Evolutionary conservation across 2,113 vertebrate genomes (phyloP).

Genomic region (Eleginops maclovinus): DNA sequence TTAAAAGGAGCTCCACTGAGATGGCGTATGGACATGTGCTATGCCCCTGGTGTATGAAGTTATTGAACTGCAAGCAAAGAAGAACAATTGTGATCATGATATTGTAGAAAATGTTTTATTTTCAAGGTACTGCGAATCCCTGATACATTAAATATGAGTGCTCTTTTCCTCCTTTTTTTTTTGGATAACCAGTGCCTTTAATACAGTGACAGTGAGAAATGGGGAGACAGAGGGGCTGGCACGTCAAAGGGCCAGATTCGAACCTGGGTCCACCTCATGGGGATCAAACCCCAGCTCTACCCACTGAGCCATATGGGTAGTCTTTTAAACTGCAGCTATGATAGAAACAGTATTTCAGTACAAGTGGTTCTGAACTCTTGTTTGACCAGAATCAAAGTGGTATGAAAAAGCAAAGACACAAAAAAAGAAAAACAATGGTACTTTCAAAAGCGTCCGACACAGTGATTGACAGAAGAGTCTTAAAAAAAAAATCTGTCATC

Average conservation of each 20-base stretch:
- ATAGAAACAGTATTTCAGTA: background rate
- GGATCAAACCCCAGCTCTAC: no score
- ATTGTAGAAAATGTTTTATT: background rate
- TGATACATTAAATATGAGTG: background rate
- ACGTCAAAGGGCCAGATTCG: no score
- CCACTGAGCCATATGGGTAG: no score
- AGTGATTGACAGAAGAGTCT: constrained; percentile 4
- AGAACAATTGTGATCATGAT: background rate
- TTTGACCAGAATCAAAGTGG: background rate
- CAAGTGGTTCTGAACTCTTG: background rate
- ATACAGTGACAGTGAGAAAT: no score
- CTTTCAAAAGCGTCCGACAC: background rate
- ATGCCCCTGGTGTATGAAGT: background rate
- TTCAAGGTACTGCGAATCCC: background rate
- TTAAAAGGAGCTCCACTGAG: background rate
- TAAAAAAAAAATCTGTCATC: constrained; percentile 19
- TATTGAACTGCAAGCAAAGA: background rate
- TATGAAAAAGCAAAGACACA: constrained; percentile 1
- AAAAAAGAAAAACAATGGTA: background rate
- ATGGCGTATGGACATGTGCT: background rate
- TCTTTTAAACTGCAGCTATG: background rate
- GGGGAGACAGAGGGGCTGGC: no score
- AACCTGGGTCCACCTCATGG: no score
- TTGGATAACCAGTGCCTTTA: no score
- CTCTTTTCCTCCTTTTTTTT: no score